Evolutionary conservation across 2,888 invertebrate species (phyloP).

Genomic region (Pyralis farinalis): DNA sequence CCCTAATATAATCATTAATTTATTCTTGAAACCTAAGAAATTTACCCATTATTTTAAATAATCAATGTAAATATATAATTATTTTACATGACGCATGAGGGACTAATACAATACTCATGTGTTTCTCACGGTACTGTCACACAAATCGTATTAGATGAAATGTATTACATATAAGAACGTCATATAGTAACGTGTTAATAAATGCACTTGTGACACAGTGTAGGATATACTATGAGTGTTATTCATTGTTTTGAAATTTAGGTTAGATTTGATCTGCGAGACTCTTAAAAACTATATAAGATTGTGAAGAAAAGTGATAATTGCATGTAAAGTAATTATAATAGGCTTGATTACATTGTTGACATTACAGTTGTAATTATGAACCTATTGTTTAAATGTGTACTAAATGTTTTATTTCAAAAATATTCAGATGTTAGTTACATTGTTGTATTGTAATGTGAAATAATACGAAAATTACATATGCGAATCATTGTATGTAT

Average conservation of each 20-base stretch:
- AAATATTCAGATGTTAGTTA: conserved; percentile 1
- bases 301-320: not conserved
- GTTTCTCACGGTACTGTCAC: conserved; percentile 16
- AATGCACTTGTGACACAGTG: conserved; percentile 12
- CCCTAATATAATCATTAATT: too few relatives aligned
- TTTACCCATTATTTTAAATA: too few relatives aligned
- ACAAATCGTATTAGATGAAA: not conserved
- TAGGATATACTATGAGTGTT: conserved; percentile 15
- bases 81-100: not conserved
- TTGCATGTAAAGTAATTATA: not conserved
- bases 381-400: not conserved
- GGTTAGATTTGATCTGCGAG: conserved; percentile 3
- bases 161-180: conserved; percentile 10
- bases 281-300: too few relatives aligned
- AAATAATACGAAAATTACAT: too few relatives aligned
- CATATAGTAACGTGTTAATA: conserved; percentile 4
- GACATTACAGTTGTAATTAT: not conserved
- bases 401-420: not conserved
- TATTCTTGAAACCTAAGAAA: too few relatives aligned
- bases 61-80: too few relatives aligned
- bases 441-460: not conserved
- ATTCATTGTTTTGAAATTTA: conserved; percentile 4
- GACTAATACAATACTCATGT: conserved; percentile 3
- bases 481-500: too few relatives aligned
- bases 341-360: not conserved